phyloP scores from a whole-genome alignment of 92 coral and sea anemone genomes.

The Palythoa heliodiscus region DNA sequence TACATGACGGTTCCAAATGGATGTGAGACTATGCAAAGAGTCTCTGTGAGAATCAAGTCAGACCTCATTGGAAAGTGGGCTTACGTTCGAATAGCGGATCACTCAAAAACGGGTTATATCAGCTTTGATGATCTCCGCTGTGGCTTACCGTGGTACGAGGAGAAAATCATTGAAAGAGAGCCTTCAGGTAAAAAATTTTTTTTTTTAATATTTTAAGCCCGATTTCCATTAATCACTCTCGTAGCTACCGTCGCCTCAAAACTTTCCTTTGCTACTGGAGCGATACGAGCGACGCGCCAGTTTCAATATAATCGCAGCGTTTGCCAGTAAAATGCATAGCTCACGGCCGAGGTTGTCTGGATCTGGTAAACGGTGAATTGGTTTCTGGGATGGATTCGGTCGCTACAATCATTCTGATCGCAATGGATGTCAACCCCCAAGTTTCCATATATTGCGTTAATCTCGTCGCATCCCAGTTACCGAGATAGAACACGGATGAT shows the following conservation, averaged over 20 bases:
- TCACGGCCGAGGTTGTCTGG: too few species aligned
- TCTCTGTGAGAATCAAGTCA: constrained; percentile 1
- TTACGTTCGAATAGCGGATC: neutral
- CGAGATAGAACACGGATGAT: too few species aligned
- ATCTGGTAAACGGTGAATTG: too few species aligned
- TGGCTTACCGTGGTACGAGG: constrained; percentile 28
- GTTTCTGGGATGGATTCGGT: too few species aligned
- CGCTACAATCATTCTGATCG: too few species aligned
- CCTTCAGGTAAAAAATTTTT: constrained; percentile 4
- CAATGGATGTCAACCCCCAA: too few species aligned
- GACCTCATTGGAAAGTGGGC: constrained; percentile 22
- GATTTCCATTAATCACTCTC: neutral
- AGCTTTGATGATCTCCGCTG: constrained; percentile 42
- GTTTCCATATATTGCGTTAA: too few species aligned
- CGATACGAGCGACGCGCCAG: too few species aligned
- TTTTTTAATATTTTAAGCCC: neutral
- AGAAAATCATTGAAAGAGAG: constrained; percentile 21
- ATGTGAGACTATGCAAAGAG: constrained; percentile 24
- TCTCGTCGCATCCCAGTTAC: too few species aligned
- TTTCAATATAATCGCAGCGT: too few species aligned
- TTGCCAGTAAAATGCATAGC: too few species aligned
- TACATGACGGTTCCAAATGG: constrained; percentile 2
- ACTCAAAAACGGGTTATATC: neutral
- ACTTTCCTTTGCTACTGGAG: too few species aligned
- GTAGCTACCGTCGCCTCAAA: neutral